Evolutionary conservation across 2,113 vertebrate genomes (phyloP).

Genomic region (Microtus ochrogaster): DNA sequence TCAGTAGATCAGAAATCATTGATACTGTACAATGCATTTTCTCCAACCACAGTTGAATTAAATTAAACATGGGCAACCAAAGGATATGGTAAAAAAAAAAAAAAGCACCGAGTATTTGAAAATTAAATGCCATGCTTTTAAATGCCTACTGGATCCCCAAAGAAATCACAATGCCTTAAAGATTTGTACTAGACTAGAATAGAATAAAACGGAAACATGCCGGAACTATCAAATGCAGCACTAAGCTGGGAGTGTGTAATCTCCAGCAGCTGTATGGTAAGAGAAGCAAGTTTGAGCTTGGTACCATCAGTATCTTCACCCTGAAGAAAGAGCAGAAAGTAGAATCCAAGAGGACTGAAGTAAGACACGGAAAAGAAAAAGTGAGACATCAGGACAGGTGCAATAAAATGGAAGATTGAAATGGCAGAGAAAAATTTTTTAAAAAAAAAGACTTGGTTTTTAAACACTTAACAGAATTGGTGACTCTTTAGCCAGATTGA

Average conservation of each 20-base stretch:
- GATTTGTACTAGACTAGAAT: not conserved
- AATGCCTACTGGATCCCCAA: not conserved
- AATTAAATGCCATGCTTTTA: not conserved
- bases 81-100: not conserved
- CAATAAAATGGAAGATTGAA: not conserved
- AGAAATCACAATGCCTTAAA: not conserved
- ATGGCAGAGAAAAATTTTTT: not conserved
- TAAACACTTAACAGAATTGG: not conserved
- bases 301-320: not conserved
- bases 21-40: not conserved
- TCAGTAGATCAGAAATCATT: not conserved
- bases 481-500: not conserved
- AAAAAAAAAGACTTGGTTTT: not conserved
- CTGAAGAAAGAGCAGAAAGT: not conserved
- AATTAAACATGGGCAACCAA: not conserved
- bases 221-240: not conserved
- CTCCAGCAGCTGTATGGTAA: not conserved
- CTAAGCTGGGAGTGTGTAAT: not conserved
- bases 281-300: not conserved
- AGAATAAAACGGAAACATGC: slow-evolving; percentile 5
- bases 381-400: not conserved
- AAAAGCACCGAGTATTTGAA: not conserved
- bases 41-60: not conserved
- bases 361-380: slow-evolving; percentile 23
- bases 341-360: not conserved